Evolutionary conservation across 2,113 vertebrate species (phyloP), one percentile per base, ranked within the genome.

Genomic region (Bujurquina vittata): DNA sequence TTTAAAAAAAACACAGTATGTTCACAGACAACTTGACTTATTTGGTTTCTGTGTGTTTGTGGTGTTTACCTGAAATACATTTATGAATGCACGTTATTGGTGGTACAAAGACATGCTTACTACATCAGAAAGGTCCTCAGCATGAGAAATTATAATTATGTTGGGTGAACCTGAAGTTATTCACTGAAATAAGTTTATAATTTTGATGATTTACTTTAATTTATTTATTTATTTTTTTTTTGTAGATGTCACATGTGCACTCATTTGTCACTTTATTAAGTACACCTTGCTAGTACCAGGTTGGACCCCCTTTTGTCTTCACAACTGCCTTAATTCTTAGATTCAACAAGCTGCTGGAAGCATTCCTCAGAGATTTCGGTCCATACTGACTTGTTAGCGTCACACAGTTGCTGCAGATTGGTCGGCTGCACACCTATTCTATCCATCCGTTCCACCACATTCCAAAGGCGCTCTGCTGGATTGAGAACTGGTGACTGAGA

Each of bases 1-100:
- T 90, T 93, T 86, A 37, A 89, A 91, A 26, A 88, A 76, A 86
- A 84, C 86, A 86, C 5, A 5, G 5, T 35, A n/a, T 79, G 67
- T 62, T 69, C 75, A n/a, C 43, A 55, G 43, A 65, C 6, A 4
- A 58, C 52, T 81, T 29, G 22, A 65, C 7, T 74, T 61, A 54
- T 33, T 57, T 22, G 6, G 11, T 81, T 40, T 80, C 6, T 73
- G 20, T 18, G 55, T 74, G 3, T 58, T 5, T 80, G 7, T 29
- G 65, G 37, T 76, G 12, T 33, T 52, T 12, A 31, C 43, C 72
- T 75, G 18, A 63, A 33, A 26, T 58, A 61, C 52, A 52, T 69
- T 29, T 75, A 22, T 40, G 14, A 57, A 59, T 43, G 35, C 15
- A 20, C 55, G 11, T 22, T 52, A 49, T 52, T 23, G 52, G 65